Evolutionary conservation across 53 echinoderm and acorn worm species (phyloP).

Genomic region (Holothuria scabra): DNA sequence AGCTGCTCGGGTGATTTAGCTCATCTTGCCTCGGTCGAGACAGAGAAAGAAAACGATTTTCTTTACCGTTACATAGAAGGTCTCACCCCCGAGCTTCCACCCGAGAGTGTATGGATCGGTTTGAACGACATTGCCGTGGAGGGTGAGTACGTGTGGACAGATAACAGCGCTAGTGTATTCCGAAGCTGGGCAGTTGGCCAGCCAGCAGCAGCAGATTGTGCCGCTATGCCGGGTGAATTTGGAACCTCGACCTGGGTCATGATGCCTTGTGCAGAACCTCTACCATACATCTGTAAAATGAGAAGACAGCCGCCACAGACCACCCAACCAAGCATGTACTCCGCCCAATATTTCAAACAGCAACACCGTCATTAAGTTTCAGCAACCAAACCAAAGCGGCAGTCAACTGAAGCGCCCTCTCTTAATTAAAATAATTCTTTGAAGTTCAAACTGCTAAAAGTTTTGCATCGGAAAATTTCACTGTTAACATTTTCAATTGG

Average conservation of each 20-base stretch:
- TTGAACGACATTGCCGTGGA: slow-evolving; percentile 44
- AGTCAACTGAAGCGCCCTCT: too few species aligned
- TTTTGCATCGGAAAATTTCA: too few species aligned
- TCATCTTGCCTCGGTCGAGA: slow-evolving; percentile 36
- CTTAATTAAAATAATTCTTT: too few species aligned
- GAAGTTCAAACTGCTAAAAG: too few species aligned
- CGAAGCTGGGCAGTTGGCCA: slow-evolving; percentile 45
- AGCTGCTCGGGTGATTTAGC: slow-evolving; percentile 55
- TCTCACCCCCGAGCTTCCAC: slow-evolving; percentile 42
- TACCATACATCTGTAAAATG: slow-evolving; percentile 50
- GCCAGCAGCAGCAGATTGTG: slow-evolving; percentile 19
- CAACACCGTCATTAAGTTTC: too few species aligned
- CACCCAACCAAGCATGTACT: slow-evolving; percentile 8
- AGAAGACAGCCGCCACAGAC: slow-evolving; percentile 3
- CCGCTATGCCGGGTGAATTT: slow-evolving; percentile 46
- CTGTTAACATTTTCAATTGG: too few species aligned
- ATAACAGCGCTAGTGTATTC: slow-evolving; percentile 7
- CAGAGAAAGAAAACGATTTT: slow-evolving; percentile 34
- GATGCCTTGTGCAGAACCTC: slow-evolving; percentile 31
- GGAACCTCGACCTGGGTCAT: slow-evolving; percentile 37
- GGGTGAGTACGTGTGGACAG: slow-evolving; percentile 34
- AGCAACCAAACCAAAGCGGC: too few species aligned
- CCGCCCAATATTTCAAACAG: slow-evolving; percentile 13
- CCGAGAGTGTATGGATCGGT: slow-evolving; percentile 51
- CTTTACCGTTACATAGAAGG: slow-evolving; percentile 40